Evolutionary conservation across 2,888 invertebrate species (phyloP), one percentile per base, ranked within the genome.

Genomic region (Argynnis bischoffii): DNA sequence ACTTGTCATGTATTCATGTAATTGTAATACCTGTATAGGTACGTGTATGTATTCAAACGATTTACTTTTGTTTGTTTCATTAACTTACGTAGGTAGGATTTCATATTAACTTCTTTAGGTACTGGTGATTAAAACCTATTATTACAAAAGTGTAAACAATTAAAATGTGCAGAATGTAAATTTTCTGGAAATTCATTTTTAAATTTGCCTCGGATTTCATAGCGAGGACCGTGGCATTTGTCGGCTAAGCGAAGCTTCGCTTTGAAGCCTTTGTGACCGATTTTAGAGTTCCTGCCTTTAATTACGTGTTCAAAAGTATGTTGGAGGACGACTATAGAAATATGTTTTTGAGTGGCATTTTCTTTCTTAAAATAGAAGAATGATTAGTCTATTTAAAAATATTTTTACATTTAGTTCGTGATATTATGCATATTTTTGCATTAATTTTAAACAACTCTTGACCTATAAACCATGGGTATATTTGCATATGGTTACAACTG

Each of bases 221-320:
- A 47, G 41, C 16, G 46, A 60, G 66, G 31, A 50, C 51, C 51
- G 50, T 55, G 54, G 51, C 46, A 48, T 56, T 41, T 41, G 46
- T 16, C 55, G 64, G 60, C 61, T 67, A 51, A 64, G 55, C 59
- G 63, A 64, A 31, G 60, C 60, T 18, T n/a, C 53, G 64, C 64
- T 61, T 64, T 70, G 64, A 64, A 53, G 55, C 47, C 65, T 61
- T 64, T 70, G 67, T 67, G 59, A 47, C 51, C 64, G 71, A 75
- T 76, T 78, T 77, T 76, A 74, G 74, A 80, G 81, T 82, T 85
- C 84, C 81, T 82, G 81, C 82, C 81, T 86, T 83, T 85, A 87
- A 85, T 85, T 85, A 85, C 82, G 85, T 79, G 81, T 80, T 79
- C 61, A 41, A 26, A 51, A 61, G 61, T 61, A 61, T 53, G 61